These are phyloP conservation scores for Sebastolobus altivelis DNA, from an alignment of 2,797 vertebrate genomes.

Conservation along the genomic window DNA sequence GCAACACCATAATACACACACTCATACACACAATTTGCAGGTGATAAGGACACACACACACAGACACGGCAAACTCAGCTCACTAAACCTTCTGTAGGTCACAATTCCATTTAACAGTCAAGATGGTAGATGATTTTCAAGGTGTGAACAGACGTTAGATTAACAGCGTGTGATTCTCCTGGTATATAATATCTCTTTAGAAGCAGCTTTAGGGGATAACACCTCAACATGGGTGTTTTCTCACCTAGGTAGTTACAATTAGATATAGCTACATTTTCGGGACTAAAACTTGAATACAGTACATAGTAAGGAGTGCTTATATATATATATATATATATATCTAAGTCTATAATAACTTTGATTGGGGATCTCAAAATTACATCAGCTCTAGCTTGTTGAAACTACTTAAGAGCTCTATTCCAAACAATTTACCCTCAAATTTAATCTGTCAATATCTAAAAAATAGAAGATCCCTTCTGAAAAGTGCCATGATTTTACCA, in stretches of 20 bases:
- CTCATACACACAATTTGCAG: constrained; percentile 28
- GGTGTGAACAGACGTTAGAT: not conserved
- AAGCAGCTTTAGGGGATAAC: constrained; percentile 44
- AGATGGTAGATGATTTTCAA: not conserved
- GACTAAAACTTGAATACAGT: not conserved
- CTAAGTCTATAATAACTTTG: not conserved
- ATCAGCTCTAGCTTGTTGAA: not conserved
- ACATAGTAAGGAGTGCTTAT: not conserved
- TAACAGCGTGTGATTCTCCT: not conserved
- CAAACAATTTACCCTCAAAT: not conserved
- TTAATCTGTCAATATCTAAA: not conserved
- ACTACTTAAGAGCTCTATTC: constrained; percentile 2
- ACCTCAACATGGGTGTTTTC: not conserved
- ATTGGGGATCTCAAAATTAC: not conserved
- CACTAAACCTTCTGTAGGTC: constrained; percentile 2
- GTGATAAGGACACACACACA: constrained; percentile 14
- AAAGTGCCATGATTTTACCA: not conserved
- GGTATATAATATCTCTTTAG: not conserved
- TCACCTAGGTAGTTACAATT: not conserved
- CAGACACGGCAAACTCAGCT: not conserved
- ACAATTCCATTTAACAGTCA: constrained; percentile 4
- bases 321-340: not conserved
- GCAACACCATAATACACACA: constrained; percentile 38
- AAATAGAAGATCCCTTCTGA: constrained; percentile 10
- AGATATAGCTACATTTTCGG: not conserved